A percentile compares a stretch with the other conserved stretches of the same genome.
These are phyloP conservation scores for Thermophis baileyi DNA, from an alignment of 2,113 vertebrate species.

Conservation along the genomic window DNA sequence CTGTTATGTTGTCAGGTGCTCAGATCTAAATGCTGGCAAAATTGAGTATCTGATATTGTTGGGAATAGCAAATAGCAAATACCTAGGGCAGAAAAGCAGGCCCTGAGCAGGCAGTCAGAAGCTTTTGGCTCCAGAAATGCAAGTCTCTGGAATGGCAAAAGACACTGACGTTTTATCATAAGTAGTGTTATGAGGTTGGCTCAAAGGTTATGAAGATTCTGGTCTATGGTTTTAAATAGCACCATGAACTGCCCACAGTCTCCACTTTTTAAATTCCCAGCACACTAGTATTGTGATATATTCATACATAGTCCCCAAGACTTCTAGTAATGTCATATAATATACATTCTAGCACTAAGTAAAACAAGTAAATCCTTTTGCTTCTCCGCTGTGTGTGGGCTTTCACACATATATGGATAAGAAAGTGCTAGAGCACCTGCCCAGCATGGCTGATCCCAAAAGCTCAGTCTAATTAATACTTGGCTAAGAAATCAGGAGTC, in stretches of 20 bases:
- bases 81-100: too few species aligned
- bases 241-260: background rate
- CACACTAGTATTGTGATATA: background rate
- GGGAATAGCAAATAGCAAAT: background rate
- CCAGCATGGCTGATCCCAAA: background rate
- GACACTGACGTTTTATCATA: background rate
- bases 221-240: background rate
- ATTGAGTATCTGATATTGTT: background rate
- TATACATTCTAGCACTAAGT: background rate
- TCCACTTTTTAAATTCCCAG: background rate
- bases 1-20: background rate
- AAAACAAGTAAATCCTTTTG: background rate
- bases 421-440: background rate
- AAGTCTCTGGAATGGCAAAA: background rate
- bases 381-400: background rate
- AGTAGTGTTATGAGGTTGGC: background rate
- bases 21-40: background rate
- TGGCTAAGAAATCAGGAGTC: background rate
- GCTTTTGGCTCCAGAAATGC: background rate
- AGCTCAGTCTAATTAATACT: background rate
- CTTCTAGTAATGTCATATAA: background rate
- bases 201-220: background rate
- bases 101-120: too few species aligned
- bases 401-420: background rate
- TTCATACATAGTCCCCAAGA: background rate